Evolutionary conservation across 2,113 vertebrate genomes (phyloP), one percentile per base, ranked within the genome.

Genomic region (Dermatemys mawii): DNA sequence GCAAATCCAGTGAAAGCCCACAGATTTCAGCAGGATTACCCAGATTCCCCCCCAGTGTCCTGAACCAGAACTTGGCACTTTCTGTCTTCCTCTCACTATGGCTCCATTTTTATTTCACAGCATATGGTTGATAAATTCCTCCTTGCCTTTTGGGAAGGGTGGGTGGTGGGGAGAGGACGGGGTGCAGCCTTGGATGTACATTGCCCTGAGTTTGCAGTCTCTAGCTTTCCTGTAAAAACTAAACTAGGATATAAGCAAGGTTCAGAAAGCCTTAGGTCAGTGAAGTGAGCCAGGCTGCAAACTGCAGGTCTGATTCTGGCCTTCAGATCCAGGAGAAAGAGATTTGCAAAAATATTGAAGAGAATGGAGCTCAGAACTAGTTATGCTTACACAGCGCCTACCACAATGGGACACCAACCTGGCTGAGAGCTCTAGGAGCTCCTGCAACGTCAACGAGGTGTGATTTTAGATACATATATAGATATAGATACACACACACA

Each of bases 301-400:
- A 83, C 55, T 91, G 87, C 60, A 89, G 92, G 48, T 94, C 82
- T 80, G 79, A 93, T 70, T 84, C 49, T 44, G 48, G 78, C 80
- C 90, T 91, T 88, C 50, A 48, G 51, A 84, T 60, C 27, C 88
- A 94, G 73, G 85, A 70, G n/a, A 48, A 46, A 87, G 4, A 88
- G 73, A 94, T 95, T 93, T 32, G 46, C 88, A 96, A 67, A 70
- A 94, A 92, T 86, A 95, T 55, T 0, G 0, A 93, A n/a, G 73
- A 38, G 7, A 90, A 87, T 92, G 54, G 82, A 87, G 88, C 83
- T 96, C 88, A 93, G 90, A 92, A 11, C 78, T 94, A 93, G 92
- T 54, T 35, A 2, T 49, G 57, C 83, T 86, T 91, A 76, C 70
- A 82, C 53, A 85, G 49, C 6, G 82, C 87, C 90, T 54, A 89